Base-by-base conservation (phyloP, 2,113 vertebrate species). In the Amblyornis subalaris region DNA sequence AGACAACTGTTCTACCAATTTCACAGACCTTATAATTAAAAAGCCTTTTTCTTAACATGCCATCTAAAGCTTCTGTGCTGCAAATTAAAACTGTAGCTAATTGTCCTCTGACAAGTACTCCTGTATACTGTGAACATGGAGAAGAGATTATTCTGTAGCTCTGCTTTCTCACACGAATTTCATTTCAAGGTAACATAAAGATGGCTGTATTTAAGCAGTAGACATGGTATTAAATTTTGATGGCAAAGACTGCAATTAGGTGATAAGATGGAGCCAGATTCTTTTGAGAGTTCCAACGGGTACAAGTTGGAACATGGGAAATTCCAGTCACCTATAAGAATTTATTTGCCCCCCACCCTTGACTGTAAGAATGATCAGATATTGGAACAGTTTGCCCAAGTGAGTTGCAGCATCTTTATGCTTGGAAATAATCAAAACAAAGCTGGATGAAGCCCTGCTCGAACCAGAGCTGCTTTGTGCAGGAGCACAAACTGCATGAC, bases 211-310 rank as follows among this genome's bases (percentile, higher is more conserved):
- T 94, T 89, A 85, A 88, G 66, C 8, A 5, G 66, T 64, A 95
- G 89, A 92, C 88, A 29, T 5, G 7, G 15, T 48, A 58, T 70
- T 92, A 66, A 85, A 79, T 85, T 79, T 64, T 88, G 38, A 47
- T 70, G 66, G 19, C 33, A 60, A 55, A 36, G 67, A 40, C 62
- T 90, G 51, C 67, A 92, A 66, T 93, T 94, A 89, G 23, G 17
- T 90, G 85, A 61, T 93, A 95, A 92, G 85, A 70, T 83, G 82
- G 75, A 96, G 67, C 35, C 88, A 83, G 67, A 22, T 95, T 47
- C 54, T 73, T 75, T 87, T 60, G 74, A 51, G 82, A 85, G 42
- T 51, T 90, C 40, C 36, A 95, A 22, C 0, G 1, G 35, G 19
- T 70, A 5, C 42, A 74, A 47, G 47, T 25, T 76, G 35, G 35